Evolutionary conservation across 2,888 invertebrate species (phyloP).

Genomic region (Octodonta nipae): DNA sequence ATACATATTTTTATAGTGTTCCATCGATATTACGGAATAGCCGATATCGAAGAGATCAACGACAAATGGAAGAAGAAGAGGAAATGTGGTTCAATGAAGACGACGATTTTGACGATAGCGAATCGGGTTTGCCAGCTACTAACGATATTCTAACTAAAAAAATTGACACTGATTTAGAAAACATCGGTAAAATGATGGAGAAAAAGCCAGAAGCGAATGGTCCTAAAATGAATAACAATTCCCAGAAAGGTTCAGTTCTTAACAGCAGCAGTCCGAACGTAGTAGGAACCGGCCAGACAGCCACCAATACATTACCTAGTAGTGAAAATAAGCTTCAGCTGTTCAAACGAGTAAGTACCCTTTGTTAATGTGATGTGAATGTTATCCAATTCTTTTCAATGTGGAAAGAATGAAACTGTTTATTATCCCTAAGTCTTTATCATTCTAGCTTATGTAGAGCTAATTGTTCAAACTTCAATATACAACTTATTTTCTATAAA

Average conservation of each 20-base stretch:
- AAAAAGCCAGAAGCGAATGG: conserved; percentile 25
- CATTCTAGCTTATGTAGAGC: no score
- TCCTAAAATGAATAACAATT: conserved; percentile 29
- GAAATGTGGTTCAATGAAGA: conserved; percentile 99
- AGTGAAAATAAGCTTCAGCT: conserved; percentile 36
- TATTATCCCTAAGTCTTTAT: no score
- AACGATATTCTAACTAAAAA: conserved; percentile 44
- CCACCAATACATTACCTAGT: conserved; percentile 30
- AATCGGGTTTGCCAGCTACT: conserved; percentile 41
- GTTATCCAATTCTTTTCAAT: no score
- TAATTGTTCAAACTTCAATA: no score
- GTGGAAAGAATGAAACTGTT: no score
- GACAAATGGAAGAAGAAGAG: conserved; percentile 91
- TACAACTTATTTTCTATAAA: no score
- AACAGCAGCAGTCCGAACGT: conserved; percentile 32
- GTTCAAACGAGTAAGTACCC: conserved; percentile 42
- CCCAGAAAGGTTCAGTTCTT: conserved; percentile 32
- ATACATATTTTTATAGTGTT: conserved; percentile 39
- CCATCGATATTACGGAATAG: conserved; percentile 67
- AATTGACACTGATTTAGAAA: conserved; percentile 46
- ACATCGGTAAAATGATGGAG: conserved; percentile 29
- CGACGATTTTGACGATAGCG: conserved; percentile 78
- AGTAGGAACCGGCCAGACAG: conserved; percentile 20
- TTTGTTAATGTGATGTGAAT: no score
- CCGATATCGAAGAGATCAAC: conserved; percentile 80